Evolutionary conservation across 2,113 vertebrate genomes (phyloP).

Genomic region (Carassius auratus): DNA sequence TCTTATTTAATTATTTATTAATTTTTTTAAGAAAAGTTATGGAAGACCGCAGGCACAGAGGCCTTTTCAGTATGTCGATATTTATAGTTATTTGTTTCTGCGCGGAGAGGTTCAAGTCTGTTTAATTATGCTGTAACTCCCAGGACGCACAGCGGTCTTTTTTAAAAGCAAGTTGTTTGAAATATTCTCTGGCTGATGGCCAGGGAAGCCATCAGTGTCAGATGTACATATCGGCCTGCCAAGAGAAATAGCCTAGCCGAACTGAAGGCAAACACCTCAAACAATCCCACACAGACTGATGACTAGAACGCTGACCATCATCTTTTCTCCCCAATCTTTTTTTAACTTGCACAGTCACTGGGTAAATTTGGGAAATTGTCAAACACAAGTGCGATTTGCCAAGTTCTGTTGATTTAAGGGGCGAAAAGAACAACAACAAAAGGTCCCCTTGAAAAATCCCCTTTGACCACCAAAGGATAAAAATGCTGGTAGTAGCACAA

Average conservation of each 20-base stretch:
- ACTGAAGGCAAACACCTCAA: constrained; percentile 39
- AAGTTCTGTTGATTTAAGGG: background rate
- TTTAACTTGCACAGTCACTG: constrained; percentile 17
- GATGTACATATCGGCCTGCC: constrained; percentile 36
- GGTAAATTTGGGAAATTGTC: background rate
- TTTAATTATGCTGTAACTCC: constrained; percentile 45
- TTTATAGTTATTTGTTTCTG: constrained; percentile 48
- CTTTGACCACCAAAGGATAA: background rate
- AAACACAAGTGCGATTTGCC: background rate
- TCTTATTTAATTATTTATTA: background rate
- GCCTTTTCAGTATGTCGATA: constrained; percentile 44
- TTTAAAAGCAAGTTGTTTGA: constrained; percentile 46
- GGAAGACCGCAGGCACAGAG: constrained; percentile 17
- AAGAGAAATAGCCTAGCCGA: constrained; percentile 32
- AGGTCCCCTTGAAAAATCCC: background rate
- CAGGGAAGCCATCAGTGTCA: constrained; percentile 51
- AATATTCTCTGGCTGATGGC: constrained; percentile 40
- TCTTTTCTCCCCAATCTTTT: background rate
- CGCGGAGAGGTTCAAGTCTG: constrained; percentile 24
- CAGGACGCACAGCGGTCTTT: constrained; percentile 10
- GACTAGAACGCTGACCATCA: background rate
- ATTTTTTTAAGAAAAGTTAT: background rate
- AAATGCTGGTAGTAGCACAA: background rate
- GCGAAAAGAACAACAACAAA: background rate
- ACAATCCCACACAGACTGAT: constrained; percentile 12